A percentile compares a stretch with the other conserved stretches of the same genome.
phyloP scores from a whole-genome alignment of 2,888 invertebrate species.

The Tetragonisca angustula region DNA sequence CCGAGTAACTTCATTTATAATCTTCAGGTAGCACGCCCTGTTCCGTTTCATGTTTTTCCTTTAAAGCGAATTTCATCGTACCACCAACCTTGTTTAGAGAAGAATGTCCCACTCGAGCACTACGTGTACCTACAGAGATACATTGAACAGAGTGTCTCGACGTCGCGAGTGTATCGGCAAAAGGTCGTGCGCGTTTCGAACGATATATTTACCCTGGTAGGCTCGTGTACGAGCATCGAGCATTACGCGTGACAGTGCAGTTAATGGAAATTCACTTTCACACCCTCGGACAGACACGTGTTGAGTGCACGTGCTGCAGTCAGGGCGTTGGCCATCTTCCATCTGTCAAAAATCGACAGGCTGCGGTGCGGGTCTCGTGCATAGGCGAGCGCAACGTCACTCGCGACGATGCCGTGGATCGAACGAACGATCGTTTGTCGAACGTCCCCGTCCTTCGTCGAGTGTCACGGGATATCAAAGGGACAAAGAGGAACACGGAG shows the following conservation, averaged over 20 bases:
- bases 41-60: no score
- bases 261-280: slow-evolving; percentile 73
- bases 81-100: no score
- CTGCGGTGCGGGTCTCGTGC: slow-evolving; percentile 62
- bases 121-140: no score
- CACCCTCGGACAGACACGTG: slow-evolving; percentile 69
- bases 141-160: background rate
- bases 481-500: background rate
- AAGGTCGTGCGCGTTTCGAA: slow-evolving; percentile 33
- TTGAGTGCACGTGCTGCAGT: slow-evolving; percentile 63
- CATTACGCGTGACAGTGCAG: slow-evolving; percentile 68
- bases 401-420: slow-evolving; percentile 48
- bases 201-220: slow-evolving; percentile 59
- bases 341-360: slow-evolving; percentile 73
- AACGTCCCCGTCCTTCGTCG: background rate
- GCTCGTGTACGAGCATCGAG: slow-evolving; percentile 51
- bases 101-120: background rate
- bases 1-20: no score
- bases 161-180: slow-evolving; percentile 23
- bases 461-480: background rate
- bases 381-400: slow-evolving; percentile 50
- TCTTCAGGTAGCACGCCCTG: no score
- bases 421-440: background rate
- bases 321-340: slow-evolving; percentile 67
- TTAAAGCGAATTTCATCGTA: no score